phyloP scores from a whole-genome alignment of 2,113 vertebrate genomes.

The Alectura lathami region DNA sequence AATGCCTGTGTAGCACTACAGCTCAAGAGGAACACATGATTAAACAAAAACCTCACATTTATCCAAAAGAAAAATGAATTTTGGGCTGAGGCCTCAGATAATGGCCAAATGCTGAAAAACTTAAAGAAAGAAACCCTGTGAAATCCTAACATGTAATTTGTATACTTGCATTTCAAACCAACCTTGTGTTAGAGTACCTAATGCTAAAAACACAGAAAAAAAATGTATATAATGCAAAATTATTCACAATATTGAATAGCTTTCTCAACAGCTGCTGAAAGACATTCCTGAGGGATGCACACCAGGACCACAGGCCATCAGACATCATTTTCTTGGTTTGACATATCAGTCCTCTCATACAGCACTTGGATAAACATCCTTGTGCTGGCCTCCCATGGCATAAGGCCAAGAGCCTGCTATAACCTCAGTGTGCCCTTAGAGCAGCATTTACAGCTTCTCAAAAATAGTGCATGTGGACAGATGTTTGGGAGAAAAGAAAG shows the following conservation, averaged over 20 bases:
- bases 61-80: neutral
- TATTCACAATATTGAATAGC: neutral
- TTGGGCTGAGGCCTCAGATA: neutral
- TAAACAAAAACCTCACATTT: neutral
- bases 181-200: neutral
- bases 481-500: slow-evolving; percentile 16
- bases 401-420: neutral
- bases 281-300: neutral
- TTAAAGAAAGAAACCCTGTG: neutral
- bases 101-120: neutral
- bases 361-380: neutral
- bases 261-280: neutral
- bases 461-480: slow-evolving; percentile 43
- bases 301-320: neutral
- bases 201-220: neutral
- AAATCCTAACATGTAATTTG: neutral
- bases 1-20: neutral
- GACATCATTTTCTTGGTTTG: neutral
- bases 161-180: neutral
- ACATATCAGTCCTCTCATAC: accelerated
- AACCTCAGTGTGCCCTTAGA: neutral
- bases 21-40: neutral
- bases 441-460: neutral
- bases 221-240: neutral
- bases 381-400: accelerated